Conservation (phyloP, 2,113 vertebrate genomes). For the Nansenia antarctica region DNA sequence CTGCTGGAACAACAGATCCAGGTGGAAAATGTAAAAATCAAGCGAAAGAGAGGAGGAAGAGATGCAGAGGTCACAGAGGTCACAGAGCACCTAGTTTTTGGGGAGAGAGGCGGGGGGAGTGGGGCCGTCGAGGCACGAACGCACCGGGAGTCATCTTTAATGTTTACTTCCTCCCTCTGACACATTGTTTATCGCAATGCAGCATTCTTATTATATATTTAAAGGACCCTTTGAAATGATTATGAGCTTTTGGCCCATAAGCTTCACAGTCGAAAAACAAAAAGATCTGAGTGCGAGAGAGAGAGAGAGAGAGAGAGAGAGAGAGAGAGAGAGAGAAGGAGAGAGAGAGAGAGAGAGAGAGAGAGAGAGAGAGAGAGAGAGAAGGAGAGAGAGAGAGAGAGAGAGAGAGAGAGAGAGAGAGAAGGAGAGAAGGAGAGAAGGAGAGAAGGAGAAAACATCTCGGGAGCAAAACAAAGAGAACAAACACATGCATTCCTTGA, state of each 20-base stretch:
- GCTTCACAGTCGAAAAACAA: slow-evolving; percentile 54
- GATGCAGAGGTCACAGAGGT: slow-evolving; percentile 33
- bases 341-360: slow-evolving; percentile 10
- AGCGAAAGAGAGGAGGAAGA: slow-evolving; percentile 5
- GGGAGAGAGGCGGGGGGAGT: slow-evolving; percentile 10
- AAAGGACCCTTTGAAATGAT: slow-evolving; percentile 77
- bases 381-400: no score
- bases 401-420: slow-evolving; percentile 15
- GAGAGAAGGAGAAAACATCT: no score
- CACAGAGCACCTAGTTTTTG: slow-evolving; percentile 2
- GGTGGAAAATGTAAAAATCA: slow-evolving; percentile 5
- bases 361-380: slow-evolving; percentile 16
- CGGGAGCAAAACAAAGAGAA: slow-evolving; percentile 70
- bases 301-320: slow-evolving; percentile 20
- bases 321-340: slow-evolving; percentile 14
- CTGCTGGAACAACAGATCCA: slow-evolving; percentile 4
- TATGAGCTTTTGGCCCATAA: slow-evolving; percentile 71
- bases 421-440: slow-evolving; percentile 6
- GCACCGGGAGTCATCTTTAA: slow-evolving; percentile 19
- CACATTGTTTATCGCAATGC: slow-evolving; percentile 73
- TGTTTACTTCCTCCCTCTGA: slow-evolving; percentile 62
- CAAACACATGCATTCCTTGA: slow-evolving; percentile 58
- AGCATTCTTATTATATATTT: slow-evolving; percentile 74
- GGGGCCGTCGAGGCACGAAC: slow-evolving; percentile 9
- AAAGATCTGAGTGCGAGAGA: slow-evolving; percentile 24